Conservation (phyloP, 2,113 vertebrate species). For the Dipodomys spectabilis region DNA sequence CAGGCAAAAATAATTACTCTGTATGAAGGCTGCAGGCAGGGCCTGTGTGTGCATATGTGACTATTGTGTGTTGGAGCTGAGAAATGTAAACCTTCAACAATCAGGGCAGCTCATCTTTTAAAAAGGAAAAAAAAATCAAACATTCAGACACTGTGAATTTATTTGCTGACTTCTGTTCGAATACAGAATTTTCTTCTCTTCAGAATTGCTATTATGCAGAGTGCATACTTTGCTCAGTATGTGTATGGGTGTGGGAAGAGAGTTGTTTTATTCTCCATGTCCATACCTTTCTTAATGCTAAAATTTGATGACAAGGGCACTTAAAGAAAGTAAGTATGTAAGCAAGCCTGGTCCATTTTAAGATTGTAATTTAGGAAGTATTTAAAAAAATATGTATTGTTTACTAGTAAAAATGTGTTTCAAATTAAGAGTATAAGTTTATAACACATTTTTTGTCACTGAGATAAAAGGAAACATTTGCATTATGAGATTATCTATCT, state of each 20-base stretch:
- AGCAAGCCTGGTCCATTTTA: background rate
- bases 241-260: too few relatives aligned
- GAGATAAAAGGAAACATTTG: background rate
- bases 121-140: slow-evolving; percentile 44
- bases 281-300: background rate
- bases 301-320: background rate
- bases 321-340: background rate
- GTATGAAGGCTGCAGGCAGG: slow-evolving; percentile 22
- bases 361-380: background rate
- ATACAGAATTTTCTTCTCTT: slow-evolving; percentile 30
- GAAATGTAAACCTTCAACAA: slow-evolving; percentile 52
- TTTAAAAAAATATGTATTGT: background rate
- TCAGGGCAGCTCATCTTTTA: slow-evolving; percentile 66
- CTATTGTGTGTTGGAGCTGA: background rate
- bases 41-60: slow-evolving; percentile 46
- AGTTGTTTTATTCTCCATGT: slow-evolving; percentile 26
- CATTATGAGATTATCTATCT: background rate
- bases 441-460: background rate
- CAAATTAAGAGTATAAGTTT: background rate
- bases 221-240: background rate
- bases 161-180: slow-evolving; percentile 55
- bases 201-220: slow-evolving; percentile 23
- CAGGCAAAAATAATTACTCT: slow-evolving; percentile 64
- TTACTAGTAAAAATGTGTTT: slow-evolving; percentile 9
- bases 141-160: background rate